These are phyloP conservation scores for Nyleta sp. DNA, from an alignment of 2,888 invertebrate species.

Conservation along the genomic window DNA sequence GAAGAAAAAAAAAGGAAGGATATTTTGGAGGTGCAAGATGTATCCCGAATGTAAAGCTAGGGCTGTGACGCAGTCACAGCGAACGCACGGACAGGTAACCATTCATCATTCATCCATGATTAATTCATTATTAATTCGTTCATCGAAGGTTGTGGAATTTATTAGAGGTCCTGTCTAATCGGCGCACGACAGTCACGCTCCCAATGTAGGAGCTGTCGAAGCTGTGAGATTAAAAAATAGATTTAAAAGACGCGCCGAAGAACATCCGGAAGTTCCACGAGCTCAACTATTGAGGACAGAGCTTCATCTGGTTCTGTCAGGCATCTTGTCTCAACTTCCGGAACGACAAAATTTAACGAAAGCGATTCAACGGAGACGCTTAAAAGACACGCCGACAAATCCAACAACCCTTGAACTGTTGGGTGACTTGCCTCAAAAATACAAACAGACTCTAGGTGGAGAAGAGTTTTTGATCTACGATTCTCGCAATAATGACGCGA, in stretches of 20 bases:
- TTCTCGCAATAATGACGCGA: constrained; percentile 3
- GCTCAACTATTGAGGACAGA: constrained; percentile 30
- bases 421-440: constrained; percentile 17
- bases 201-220: constrained; percentile 10
- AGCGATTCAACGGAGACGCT: constrained; percentile 27
- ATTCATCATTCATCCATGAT: background rate
- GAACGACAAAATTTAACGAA: constrained; percentile 31
- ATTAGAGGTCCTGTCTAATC: constrained; percentile 2
- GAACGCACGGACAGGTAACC: constrained; percentile 9
- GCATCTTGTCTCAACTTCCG: constrained; percentile 20
- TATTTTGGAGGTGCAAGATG: constrained; percentile 18
- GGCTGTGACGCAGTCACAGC: constrained; percentile 15
- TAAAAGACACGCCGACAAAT: constrained; percentile 21
- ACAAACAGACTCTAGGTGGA: constrained; percentile 28
- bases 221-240: constrained; percentile 2
- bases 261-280: constrained; percentile 27
- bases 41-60: constrained; percentile 22
- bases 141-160: constrained; percentile 14
- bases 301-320: constrained; percentile 18
- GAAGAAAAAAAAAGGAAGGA: constrained; percentile 4
- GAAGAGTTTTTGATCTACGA: constrained; percentile 18
- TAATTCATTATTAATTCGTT: background rate
- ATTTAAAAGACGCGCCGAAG: constrained; percentile 7
- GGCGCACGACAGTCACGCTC: constrained; percentile 11
- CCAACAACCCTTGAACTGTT: constrained; percentile 11